Evolutionary conservation across 1,140 invertebrate species (phyloP), one percentile per base, ranked within the genome.

Genomic region (Oncopeltus fasciatus): DNA sequence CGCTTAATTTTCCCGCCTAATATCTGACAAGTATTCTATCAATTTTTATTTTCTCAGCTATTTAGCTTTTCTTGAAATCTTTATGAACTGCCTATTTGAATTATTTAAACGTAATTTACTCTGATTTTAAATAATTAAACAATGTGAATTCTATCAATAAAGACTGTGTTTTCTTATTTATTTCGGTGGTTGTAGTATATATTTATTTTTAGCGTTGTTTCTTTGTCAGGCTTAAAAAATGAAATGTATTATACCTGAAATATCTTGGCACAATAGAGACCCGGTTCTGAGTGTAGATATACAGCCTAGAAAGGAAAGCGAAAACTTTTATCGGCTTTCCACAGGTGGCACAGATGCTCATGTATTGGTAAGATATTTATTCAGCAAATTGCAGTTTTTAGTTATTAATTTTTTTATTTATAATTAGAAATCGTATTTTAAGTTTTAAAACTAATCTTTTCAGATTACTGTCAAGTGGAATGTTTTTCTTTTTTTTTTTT

Each of bases 261-360:
- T 98, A 66, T 93, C 92, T 2, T 98, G 94, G 94, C 93, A 98
- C 71, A 94, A 94, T 73, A 77, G 89, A 65, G 92, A 95, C 70
- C 94, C 94, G 3, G 88, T 98, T 0, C 78, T 95, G 58, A 90
- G 89, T 74, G 78, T 95, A 43, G 92, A 97, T 76, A 81, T 97
- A 70, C 92, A 96, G 70, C 74, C 78, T 64, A 76, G 78, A 69
- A 63, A 70, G 67, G 67, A 63, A 20, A 70, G 73, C 61, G 77
- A 81, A 59, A 75, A 74, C 27, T 82, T 83, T 67, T 81, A 83
- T 73, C 81, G 92, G 61, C 72, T 98, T 27, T 93, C 89, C n/a
- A 89, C 90, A 56, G 90, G 86, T 62, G 94, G 94, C 60, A 86
- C 87, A 0, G 94, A 97, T 79, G 83, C 84, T 66, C 88, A 92